Percentiles rank a stretch among this genome's conserved stretches.
phyloP scores from a whole-genome alignment of 1,140 invertebrate genomes.

The Meteorus sp. region DNA sequence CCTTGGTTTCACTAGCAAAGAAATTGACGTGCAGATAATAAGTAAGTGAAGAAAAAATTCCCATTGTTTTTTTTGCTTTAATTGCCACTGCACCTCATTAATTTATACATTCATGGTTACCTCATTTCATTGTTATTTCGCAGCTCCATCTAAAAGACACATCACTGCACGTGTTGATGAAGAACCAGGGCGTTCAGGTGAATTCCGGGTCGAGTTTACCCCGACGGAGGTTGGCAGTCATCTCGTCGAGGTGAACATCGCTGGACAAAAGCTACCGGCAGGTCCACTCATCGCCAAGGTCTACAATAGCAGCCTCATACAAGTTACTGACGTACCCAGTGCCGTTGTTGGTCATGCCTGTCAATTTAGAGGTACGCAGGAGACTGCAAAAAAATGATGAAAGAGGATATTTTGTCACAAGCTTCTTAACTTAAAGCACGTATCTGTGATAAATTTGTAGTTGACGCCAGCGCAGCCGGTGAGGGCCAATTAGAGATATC shows the following conservation, averaged over 20 bases:
- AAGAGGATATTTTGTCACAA: background rate
- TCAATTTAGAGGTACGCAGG: conserved; percentile 81
- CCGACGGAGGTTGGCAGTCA: conserved; percentile 91
- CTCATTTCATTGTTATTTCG: too few species aligned
- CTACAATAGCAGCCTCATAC: conserved; percentile 88
- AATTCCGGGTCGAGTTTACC: conserved; percentile 86
- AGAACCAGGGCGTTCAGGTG: conserved; percentile 73
- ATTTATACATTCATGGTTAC: too few species aligned
- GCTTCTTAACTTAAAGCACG: too few species aligned
- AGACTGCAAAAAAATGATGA: background rate
- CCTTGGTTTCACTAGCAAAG: conserved; percentile 66
- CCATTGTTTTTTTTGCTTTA: background rate
- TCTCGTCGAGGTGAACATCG: conserved; percentile 83
- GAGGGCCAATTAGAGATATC: conserved; percentile 97
- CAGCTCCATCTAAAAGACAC: conserved; percentile 72
- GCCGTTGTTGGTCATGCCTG: conserved; percentile 89
- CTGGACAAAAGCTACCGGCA: conserved; percentile 81
- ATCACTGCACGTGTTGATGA: conserved; percentile 72
- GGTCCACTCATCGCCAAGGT: conserved; percentile 89
- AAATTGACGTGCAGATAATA: conserved; percentile 57
- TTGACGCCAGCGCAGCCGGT: conserved; percentile 93
- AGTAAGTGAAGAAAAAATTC: conserved; percentile 41
- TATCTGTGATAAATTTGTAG: too few species aligned
- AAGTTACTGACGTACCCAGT: conserved; percentile 89
- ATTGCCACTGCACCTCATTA: too few species aligned